Evolutionary conservation across 2,888 invertebrate species (phyloP).

Genomic region (Lacanobia wlatinum): DNA sequence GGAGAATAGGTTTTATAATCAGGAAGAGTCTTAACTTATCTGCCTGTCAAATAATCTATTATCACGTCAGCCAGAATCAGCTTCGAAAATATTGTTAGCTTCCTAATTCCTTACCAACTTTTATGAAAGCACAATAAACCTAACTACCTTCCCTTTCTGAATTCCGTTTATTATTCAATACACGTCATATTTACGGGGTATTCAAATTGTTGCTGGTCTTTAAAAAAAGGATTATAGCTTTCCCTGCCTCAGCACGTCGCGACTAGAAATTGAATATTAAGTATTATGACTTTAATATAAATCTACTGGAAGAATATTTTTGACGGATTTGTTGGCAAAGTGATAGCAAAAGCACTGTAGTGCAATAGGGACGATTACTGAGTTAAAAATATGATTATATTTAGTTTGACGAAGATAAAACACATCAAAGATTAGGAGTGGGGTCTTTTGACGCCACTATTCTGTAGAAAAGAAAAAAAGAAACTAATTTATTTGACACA

Average conservation of each 20-base stretch:
- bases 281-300: constrained; percentile 22
- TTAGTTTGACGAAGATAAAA: too few species aligned
- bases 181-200: constrained; percentile 51
- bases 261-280: constrained; percentile 39
- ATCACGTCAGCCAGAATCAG: neutral
- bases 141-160: constrained; percentile 16
- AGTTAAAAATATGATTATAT: too few species aligned
- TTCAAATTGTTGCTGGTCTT: constrained; percentile 49
- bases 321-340: neutral
- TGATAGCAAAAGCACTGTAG: too few species aligned
- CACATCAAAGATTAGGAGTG: too few species aligned
- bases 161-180: constrained; percentile 53
- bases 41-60: neutral
- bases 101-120: neutral
- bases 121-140: constrained; percentile 30
- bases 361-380: too few species aligned
- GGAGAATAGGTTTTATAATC: neutral
- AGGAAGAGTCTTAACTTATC: neutral
- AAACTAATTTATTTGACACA: too few species aligned
- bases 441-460: too few species aligned
- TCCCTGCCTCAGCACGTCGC: constrained; percentile 18
- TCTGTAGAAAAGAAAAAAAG: too few species aligned
- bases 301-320: constrained; percentile 7
- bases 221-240: constrained; percentile 34
- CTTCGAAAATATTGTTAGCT: neutral